Percentiles rank a stretch among this genome's conserved stretches.
phyloP scores from a whole-genome alignment of 2,888 invertebrate species.

The Eilema griseolum region DNA sequence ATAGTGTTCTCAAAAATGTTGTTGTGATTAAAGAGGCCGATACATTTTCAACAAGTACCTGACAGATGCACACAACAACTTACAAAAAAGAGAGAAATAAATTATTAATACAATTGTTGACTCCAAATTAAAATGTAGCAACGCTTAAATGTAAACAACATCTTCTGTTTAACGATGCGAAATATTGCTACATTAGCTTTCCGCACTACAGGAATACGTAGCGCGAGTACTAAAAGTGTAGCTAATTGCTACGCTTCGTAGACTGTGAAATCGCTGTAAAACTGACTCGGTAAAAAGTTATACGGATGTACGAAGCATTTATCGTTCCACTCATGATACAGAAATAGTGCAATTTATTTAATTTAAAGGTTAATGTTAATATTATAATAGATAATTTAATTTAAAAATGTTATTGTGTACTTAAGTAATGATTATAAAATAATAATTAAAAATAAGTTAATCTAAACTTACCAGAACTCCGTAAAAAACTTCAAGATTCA shows the following conservation, averaged over 20 bases:
- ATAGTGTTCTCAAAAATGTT: no score
- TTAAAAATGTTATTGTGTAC: background rate
- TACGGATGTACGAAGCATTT: background rate
- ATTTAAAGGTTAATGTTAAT: no score
- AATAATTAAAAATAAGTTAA: background rate
- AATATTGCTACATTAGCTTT: conserved; percentile 5
- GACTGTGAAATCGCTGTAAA: conserved; percentile 50
- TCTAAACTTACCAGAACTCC: conserved; percentile 21
- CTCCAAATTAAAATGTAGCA: background rate
- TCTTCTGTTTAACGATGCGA: background rate
- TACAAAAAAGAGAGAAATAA: no score
- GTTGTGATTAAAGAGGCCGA: background rate
- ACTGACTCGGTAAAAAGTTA: conserved; percentile 30
- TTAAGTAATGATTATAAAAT: background rate
- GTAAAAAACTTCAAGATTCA: conserved; percentile 25
- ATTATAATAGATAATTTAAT: background rate
- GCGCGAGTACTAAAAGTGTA: conserved; percentile 54
- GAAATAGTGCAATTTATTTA: background rate
- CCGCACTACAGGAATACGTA: conserved; percentile 22
- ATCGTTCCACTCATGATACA: background rate
- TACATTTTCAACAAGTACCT: background rate
- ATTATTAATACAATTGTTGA: no score
- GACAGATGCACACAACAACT: background rate
- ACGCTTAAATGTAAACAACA: background rate
- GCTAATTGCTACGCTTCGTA: conserved; percentile 60